Percentiles rank a stretch among this genome's conserved stretches.
Evolutionary conservation across 2,888 invertebrate species (phyloP).

Genomic region (Leucoptera coffeella): DNA sequence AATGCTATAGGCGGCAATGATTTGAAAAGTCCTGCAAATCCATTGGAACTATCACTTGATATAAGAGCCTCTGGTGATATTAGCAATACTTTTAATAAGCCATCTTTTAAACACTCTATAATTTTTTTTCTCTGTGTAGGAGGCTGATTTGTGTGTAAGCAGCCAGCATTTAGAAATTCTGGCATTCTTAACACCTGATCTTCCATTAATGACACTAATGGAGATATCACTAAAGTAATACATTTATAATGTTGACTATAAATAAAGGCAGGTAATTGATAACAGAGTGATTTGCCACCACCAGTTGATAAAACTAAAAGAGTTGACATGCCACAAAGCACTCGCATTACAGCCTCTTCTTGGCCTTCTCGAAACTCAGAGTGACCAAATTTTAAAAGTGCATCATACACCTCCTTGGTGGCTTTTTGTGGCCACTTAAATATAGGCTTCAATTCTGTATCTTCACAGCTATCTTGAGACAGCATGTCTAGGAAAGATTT

Average conservation of each 20-base stretch:
- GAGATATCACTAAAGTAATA: conserved; percentile 87
- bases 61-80: conserved; percentile 92
- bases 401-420: conserved; percentile 60
- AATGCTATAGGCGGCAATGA: conserved; percentile 87
- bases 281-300: conserved; percentile 94
- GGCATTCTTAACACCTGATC: conserved; percentile 78
- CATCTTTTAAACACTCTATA: conserved; percentile 63
- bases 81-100: conserved; percentile 74
- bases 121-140: conserved; percentile 67
- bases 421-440: conserved; percentile 48
- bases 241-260: conserved; percentile 64
- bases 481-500: conserved; percentile 32
- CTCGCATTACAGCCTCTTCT: conserved; percentile 79
- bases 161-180: conserved; percentile 75
- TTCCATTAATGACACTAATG: conserved; percentile 94
- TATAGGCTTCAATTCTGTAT: conserved; percentile 36
- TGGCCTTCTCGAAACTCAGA: conserved; percentile 77
- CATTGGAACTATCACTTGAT: conserved; percentile 67
- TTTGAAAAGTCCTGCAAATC: conserved; percentile 64
- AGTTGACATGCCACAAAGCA: conserved; percentile 81
- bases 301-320: conserved; percentile 87
- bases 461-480: conserved; percentile 10
- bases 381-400: conserved; percentile 75
- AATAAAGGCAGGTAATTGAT: conserved; percentile 91
- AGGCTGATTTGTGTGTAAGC: conserved; percentile 84